Percentiles rank a stretch among this genome's conserved stretches.
These are phyloP conservation scores for Drosophila kambysellisi DNA, from an alignment of 2,888 invertebrate species.

Conservation along the genomic window DNA sequence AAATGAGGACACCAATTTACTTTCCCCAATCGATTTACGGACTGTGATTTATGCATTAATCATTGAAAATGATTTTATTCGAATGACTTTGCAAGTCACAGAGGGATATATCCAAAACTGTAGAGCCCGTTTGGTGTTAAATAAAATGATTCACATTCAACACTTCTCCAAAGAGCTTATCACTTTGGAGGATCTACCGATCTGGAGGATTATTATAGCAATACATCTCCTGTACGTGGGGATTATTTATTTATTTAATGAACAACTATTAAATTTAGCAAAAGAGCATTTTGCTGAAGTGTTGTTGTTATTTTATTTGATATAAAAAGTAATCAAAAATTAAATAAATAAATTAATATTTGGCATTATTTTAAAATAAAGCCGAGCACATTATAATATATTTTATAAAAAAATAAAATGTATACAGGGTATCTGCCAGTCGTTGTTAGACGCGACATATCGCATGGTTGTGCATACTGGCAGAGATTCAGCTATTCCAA, in stretches of 20 bases:
- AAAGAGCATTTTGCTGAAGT: background rate
- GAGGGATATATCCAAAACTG: background rate
- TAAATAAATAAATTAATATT: background rate
- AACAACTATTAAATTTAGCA: background rate
- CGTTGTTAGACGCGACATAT: background rate
- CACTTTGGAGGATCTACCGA: background rate
- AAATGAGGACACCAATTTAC: background rate
- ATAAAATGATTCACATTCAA: background rate
- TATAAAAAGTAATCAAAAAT: background rate
- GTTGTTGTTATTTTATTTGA: background rate
- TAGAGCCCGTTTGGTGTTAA: background rate
- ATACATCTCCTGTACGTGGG: background rate
- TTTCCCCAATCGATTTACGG: background rate
- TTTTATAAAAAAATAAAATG: background rate
- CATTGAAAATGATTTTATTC: background rate
- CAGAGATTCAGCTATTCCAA: conserved; percentile 31
- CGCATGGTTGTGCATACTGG: background rate
- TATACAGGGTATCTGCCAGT: background rate
- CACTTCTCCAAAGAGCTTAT: background rate
- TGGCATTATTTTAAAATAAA: fast-evolving
- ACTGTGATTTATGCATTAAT: background rate
- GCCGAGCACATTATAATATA: fast-evolving
- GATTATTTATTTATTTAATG: background rate
- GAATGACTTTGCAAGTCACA: background rate
- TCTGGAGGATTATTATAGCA: background rate